These are phyloP conservation scores for Mohoua ochrocephala DNA, from an alignment of 2,113 vertebrate species.

Conservation along the genomic window DNA sequence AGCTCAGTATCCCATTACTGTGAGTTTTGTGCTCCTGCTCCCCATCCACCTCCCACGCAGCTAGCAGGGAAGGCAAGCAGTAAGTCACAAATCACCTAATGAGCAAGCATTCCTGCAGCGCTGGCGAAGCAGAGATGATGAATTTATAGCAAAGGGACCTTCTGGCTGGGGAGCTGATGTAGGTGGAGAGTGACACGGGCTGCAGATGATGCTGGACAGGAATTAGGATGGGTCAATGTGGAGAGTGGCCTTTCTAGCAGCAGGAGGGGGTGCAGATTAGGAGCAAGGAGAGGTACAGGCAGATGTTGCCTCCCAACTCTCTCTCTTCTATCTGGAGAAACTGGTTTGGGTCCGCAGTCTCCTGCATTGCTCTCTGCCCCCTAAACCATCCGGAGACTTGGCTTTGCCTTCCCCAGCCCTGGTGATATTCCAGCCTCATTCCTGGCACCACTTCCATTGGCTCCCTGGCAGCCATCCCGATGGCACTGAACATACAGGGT, in stretches of 20 bases:
- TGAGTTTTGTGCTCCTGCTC: not conserved
- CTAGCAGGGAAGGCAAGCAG: not conserved
- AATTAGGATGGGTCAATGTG: not conserved
- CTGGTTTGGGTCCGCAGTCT: not conserved
- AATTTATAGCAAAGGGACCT: not conserved
- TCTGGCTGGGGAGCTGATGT: not conserved
- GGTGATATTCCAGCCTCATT: not conserved
- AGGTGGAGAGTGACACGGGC: not conserved
- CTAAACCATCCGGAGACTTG: not conserved
- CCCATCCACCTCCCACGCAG: not conserved
- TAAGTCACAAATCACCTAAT: not conserved
- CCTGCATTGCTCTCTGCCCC: not conserved
- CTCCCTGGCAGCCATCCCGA: not conserved
- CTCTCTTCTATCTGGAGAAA: not conserved
- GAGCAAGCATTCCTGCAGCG: not conserved
- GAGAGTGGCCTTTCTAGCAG: not conserved
- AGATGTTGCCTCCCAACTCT: not conserved
- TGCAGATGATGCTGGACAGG: not conserved
- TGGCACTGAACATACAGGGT: fast-evolving
- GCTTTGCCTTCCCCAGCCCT: not conserved
- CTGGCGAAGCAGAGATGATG: not conserved
- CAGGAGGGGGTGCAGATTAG: not conserved
- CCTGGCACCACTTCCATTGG: fast-evolving
- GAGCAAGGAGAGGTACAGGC: not conserved
- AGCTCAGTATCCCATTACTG: not conserved